A percentile compares a stretch with the other conserved stretches of the same genome.
phyloP scores from a whole-genome alignment of 1,140 invertebrate species.

The Drosophila ironensis region DNA sequence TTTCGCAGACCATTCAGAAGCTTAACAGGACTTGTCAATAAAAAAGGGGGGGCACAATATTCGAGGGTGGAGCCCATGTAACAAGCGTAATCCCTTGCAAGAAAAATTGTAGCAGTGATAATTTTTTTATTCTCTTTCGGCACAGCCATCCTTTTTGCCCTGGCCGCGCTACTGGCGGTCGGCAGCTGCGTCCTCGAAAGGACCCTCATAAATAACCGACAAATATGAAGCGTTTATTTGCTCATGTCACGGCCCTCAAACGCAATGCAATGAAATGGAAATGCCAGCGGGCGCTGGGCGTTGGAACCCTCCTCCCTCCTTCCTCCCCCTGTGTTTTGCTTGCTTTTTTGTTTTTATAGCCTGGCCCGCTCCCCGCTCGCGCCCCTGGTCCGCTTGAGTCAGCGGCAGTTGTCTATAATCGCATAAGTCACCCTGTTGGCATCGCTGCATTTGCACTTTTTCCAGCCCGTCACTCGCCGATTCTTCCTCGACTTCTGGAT shows the following conservation, averaged over 20 bases:
- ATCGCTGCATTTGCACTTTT: conserved; percentile 77
- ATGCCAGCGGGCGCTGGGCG: conserved; percentile 34
- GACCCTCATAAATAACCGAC: conserved; percentile 80
- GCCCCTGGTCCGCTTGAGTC: conserved; percentile 11
- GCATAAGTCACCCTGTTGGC: conserved; percentile 81
- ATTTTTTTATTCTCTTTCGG: conserved; percentile 58
- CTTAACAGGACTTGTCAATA: conserved; percentile 74
- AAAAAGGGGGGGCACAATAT: conserved; percentile 6
- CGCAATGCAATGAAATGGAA: conserved; percentile 63
- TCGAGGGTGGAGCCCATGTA: conserved; percentile 23
- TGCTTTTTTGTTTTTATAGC: background rate
- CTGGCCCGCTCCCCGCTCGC: background rate
- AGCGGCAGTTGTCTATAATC: conserved; percentile 79
- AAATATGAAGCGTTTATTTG: conserved; percentile 82
- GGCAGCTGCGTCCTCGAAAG: conserved; percentile 73
- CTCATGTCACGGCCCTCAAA: conserved; percentile 74
- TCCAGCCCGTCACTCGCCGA: background rate
- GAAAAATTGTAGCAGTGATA: conserved; percentile 76
- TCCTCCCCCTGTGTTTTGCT: too few relatives aligned
- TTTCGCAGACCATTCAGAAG: conserved; percentile 64
- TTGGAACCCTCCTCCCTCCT: background rate
- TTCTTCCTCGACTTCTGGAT: conserved; percentile 9
- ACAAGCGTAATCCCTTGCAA: conserved; percentile 72
- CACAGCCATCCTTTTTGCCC: conserved; percentile 2
- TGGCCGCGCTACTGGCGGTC: conserved; percentile 15